Conservation (phyloP, 2,888 invertebrate species). For the Phlogophora meticulosa region DNA sequence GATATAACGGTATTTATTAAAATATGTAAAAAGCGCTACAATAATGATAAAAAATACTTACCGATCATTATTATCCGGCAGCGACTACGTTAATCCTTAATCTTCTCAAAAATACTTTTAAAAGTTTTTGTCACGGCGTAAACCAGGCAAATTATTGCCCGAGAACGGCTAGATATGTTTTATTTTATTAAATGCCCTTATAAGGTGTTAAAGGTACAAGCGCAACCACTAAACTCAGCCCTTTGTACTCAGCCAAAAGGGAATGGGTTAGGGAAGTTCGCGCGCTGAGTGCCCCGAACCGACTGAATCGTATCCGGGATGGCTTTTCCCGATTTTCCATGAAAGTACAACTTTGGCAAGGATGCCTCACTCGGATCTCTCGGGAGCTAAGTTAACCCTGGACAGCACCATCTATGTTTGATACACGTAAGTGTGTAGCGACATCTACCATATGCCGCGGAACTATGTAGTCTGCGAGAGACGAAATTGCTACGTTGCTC, state of each 20-base stretch:
- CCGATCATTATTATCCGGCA: constrained; percentile 86
- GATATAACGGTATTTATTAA: constrained; percentile 17
- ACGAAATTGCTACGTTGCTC: not conserved
- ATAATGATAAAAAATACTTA: constrained; percentile 75
- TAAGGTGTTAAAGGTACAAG: constrained; percentile 36
- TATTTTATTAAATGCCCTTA: constrained; percentile 16
- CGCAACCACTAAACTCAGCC: constrained; percentile 61
- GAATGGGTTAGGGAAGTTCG: constrained; percentile 73
- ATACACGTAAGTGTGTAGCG: constrained; percentile 23
- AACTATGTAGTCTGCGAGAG: constrained; percentile 23
- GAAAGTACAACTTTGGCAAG: constrained; percentile 68
- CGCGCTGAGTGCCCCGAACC: constrained; percentile 83
- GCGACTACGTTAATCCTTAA: constrained; percentile 79
- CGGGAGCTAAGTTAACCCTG: constrained; percentile 32
- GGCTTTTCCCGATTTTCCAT: constrained; percentile 83
- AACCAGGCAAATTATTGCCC: constrained; percentile 40
- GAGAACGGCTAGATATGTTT: constrained; percentile 7
- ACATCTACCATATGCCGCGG: constrained; percentile 56
- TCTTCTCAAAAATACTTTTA: constrained; percentile 78
- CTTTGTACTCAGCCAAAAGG: constrained; percentile 50
- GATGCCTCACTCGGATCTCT: constrained; percentile 59
- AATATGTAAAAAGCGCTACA: constrained; percentile 15
- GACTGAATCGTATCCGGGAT: constrained; percentile 86
- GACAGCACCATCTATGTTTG: constrained; percentile 56
- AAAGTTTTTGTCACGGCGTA: constrained; percentile 76